These are phyloP conservation scores for Mareca strepera DNA, from an alignment of 2,797 vertebrate species.

Conservation along the genomic window DNA sequence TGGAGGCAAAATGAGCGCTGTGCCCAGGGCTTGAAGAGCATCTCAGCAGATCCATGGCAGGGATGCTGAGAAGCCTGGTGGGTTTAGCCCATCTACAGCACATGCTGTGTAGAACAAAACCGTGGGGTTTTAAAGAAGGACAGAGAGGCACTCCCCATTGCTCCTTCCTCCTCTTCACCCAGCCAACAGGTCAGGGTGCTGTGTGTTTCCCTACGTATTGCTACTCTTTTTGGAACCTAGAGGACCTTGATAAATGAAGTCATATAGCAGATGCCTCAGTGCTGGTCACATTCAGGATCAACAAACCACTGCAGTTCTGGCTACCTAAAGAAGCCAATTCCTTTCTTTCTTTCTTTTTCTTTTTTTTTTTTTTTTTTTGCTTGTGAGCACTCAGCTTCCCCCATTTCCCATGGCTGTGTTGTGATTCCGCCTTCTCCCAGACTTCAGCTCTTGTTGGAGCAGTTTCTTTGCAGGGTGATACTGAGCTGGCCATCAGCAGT, in stretches of 20 bases:
- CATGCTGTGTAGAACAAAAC: rapidly evolving
- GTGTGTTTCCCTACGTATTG: not conserved
- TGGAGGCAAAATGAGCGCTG: not conserved
- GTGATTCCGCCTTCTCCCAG: not conserved
- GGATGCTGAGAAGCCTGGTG: not conserved
- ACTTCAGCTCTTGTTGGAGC: not conserved
- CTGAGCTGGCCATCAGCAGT: not conserved
- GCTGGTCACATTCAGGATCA: not conserved
- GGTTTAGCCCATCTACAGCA: not conserved
- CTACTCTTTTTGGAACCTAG: not conserved
- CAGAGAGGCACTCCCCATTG: not conserved
- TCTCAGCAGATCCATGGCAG: not conserved
- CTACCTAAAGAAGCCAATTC: not conserved
- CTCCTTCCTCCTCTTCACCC: not conserved
- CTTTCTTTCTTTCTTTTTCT: not conserved
- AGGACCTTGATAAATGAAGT: not conserved
- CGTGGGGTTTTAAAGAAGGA: not conserved
- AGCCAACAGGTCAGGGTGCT: not conserved
- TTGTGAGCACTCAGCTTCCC: not conserved
- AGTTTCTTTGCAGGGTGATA: rapidly evolving
- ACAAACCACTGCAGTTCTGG: not conserved
- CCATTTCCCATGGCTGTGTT: not conserved
- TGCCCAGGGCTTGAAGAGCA: not conserved
- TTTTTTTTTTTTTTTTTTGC: too few relatives aligned
- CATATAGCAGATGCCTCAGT: not conserved